Base-by-base conservation (phyloP, 2,113 vertebrate species). In the Apodemus sylvaticus region DNA sequence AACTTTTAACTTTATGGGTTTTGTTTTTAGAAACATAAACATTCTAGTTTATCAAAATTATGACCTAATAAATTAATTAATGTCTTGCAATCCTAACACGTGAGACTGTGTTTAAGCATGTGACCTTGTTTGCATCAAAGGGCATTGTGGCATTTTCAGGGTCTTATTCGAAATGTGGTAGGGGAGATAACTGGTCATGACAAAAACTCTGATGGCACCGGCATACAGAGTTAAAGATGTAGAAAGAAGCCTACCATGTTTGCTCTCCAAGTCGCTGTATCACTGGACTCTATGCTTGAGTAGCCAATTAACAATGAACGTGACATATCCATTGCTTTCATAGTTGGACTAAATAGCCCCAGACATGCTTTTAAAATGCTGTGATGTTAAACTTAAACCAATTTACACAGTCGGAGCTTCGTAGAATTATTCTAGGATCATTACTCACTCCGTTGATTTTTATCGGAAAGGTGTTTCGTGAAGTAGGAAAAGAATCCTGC, bases 401-500 rank as follows among this genome's bases (percentile, higher is more conserved):
- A 83, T 91, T 94, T 93, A 86, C 2, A 76, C 42, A 94, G 42
- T 77, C 89, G 62, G 16, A 22, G 58, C 60, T 86, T 90, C 17
- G 48, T 66, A 45, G 85, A 94, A 85, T 89, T 87, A 55, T 60
- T 82, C 48, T 48, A 88, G 24, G 89, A 68, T 55, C 60, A 91
- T 93, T 90, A 86, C 86, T 97, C 77, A 89, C 36, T 79, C 12
- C 2, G 58, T 42, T 96, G 70, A 82, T 88, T 94, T 94, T 62
- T 93, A 79, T 45, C 74, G 58, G 45, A 95, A 93, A 70, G 39
- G 1, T 78, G 1, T 74, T 93, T 83, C 34, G 39, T 93, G 64
- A 96, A 91, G 58, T 89, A 78, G 64, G 51, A 94, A 81, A 79
- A 88, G 90, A 91, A 86, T 85, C 74, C 66, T 68, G 96, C 77